Evolutionary conservation across 2,113 vertebrate genomes (phyloP).

Genomic region (Cyprinodon brontotheroides): DNA sequence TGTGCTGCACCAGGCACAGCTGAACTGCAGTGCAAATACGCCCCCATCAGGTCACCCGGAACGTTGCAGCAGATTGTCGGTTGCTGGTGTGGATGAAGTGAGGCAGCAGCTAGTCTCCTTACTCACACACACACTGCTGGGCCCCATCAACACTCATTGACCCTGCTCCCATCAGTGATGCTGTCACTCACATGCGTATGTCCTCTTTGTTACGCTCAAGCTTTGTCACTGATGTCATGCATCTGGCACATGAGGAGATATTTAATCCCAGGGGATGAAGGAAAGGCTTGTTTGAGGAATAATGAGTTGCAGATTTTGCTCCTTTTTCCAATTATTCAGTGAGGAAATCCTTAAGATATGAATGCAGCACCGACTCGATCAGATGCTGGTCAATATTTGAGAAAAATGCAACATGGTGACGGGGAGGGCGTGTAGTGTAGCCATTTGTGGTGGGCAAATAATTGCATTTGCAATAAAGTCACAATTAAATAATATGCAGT

Average conservation of each 20-base stretch:
- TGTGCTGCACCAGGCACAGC: slow-evolving; percentile 51
- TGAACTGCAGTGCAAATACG: slow-evolving; percentile 45
- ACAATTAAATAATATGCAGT: too few species aligned
- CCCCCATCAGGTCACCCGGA: slow-evolving; percentile 53
- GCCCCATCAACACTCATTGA: slow-evolving; percentile 19
- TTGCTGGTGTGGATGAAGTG: slow-evolving; percentile 17
- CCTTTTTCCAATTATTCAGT: not conserved
- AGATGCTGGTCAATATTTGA: slow-evolving; percentile 33
- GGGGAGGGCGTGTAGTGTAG: slow-evolving; percentile 46
- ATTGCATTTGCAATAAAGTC: too few species aligned
- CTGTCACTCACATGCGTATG: slow-evolving; percentile 77
- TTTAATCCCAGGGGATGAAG: slow-evolving; percentile 15
- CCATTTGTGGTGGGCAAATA: slow-evolving; percentile 40
- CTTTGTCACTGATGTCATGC: slow-evolving; percentile 41
- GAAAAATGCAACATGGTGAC: slow-evolving; percentile 56
- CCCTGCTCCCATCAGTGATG: slow-evolving; percentile 70
- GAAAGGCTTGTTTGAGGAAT: not conserved
- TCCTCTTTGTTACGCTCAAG: slow-evolving; percentile 45
- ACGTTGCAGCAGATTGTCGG: slow-evolving; percentile 10
- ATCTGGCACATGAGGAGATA: slow-evolving; percentile 23
- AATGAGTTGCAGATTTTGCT: slow-evolving; percentile 1
- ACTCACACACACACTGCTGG: slow-evolving; percentile 14
- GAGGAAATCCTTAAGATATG: not conserved
- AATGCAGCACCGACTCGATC: not conserved
- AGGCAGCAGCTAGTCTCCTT: slow-evolving; percentile 25